These are phyloP conservation scores for Caenorhabditis sp. DNA, from an alignment of 2,888 invertebrate genomes.

Conservation along the genomic window DNA sequence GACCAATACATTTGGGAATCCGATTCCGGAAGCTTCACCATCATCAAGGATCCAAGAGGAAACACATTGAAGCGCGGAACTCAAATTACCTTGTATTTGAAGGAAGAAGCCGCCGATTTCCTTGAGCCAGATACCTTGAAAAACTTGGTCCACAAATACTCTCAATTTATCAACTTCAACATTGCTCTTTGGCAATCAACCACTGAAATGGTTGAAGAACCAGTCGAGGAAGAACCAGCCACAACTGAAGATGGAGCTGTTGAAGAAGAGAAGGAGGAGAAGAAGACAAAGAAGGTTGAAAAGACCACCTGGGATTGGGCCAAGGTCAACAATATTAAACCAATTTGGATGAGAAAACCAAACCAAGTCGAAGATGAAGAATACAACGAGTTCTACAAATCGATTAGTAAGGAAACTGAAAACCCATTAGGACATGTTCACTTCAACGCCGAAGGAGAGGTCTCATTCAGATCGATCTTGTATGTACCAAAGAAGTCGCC, in stretches of 20 bases:
- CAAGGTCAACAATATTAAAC: constrained; percentile 93
- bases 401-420: constrained; percentile 78
- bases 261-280: constrained; percentile 64
- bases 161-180: constrained; percentile 97
- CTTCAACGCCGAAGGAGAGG: constrained; percentile 98
- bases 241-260: constrained; percentile 68
- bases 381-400: constrained; percentile 93
- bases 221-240: constrained; percentile 76
- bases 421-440: constrained; percentile 75
- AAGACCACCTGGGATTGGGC: constrained; percentile 99
- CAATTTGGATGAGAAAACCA: constrained; percentile 93
- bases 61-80: constrained; percentile 89
- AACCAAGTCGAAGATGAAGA: constrained; percentile 75
- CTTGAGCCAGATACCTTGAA: constrained; percentile 89
- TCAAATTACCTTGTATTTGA: constrained; percentile 82
- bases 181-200: constrained; percentile 84
- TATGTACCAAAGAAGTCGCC: constrained; percentile 91
- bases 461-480: constrained; percentile 94
- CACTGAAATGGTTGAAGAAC: constrained; percentile 73
- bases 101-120: constrained; percentile 96
- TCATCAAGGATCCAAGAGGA: constrained; percentile 89
- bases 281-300: constrained; percentile 76
- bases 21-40: constrained; percentile 87
- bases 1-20: constrained; percentile 97
- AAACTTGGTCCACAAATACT: constrained; percentile 92